Conservation (phyloP, 2,113 vertebrate genomes). For the Athene noctua region DNA sequence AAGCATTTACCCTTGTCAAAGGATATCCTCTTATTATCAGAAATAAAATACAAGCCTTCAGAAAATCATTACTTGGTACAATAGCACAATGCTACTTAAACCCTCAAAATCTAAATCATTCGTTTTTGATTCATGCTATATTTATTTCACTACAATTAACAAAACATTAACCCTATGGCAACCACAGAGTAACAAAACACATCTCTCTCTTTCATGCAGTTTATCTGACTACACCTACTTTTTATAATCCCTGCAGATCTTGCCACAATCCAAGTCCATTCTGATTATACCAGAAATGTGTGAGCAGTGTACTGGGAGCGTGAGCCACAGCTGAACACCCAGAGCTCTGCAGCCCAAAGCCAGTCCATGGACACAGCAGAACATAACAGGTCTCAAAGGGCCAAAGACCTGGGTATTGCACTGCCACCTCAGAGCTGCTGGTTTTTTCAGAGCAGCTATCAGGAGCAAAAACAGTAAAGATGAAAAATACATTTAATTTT, state of each 20-base stretch:
- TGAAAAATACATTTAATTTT: neutral
- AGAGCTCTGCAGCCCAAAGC: neutral
- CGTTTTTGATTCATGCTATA: neutral
- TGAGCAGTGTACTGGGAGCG: rapidly evolving
- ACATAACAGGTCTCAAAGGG: neutral
- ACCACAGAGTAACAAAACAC: neutral
- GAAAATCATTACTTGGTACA: neutral
- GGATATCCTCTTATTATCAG: conserved; percentile 33
- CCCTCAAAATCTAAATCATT: neutral
- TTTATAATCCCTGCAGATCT: neutral
- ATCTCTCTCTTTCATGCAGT: neutral
- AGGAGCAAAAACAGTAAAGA: neutral
- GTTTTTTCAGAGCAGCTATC: neutral
- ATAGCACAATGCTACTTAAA: neutral
- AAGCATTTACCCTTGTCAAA: neutral
- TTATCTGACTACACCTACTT: neutral
- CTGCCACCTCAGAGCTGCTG: neutral
- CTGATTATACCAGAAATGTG: rapidly evolving
- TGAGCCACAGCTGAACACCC: neutral
- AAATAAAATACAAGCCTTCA: neutral
- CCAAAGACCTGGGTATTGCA: neutral
- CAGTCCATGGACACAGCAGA: neutral
- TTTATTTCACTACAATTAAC: neutral
- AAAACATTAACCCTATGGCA: neutral
- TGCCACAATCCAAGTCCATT: neutral